These are phyloP conservation scores for Pararge aegeria DNA, from an alignment of 1,140 invertebrate species.

Conservation along the genomic window DNA sequence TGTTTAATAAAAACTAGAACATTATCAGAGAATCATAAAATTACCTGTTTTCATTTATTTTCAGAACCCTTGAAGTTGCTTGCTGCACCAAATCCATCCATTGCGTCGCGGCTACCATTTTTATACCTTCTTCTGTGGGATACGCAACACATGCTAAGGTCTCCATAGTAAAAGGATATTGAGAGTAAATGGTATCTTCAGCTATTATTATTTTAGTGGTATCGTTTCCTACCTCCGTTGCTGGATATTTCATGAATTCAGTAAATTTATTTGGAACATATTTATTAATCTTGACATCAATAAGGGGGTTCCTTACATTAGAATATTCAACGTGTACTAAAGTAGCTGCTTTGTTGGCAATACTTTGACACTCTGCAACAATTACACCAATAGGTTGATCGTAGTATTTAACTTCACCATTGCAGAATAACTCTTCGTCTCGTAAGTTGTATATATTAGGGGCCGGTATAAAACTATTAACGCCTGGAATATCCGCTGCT, in stretches of 20 bases:
- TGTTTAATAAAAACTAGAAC: too few species aligned
- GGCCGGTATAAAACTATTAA: conserved; percentile 80
- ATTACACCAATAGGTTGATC: conserved; percentile 88
- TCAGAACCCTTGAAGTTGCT: conserved; percentile 79
- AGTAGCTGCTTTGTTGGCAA: conserved; percentile 83
- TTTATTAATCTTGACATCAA: conserved; percentile 47
- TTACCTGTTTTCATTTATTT: conserved; percentile 67
- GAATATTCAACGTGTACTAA: conserved; percentile 84
- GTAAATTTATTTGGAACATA: conserved; percentile 22
- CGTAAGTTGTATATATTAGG: conserved; percentile 81
- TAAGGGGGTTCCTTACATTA: conserved; percentile 40
- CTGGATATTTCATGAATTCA: background rate
- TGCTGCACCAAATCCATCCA: conserved; percentile 82
- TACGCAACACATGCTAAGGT: conserved; percentile 10
- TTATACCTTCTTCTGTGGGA: conserved; percentile 82
- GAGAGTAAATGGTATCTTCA: conserved; percentile 81
- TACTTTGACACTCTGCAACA: conserved; percentile 81
- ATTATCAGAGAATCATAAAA: background rate
- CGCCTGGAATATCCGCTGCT: conserved; percentile 51
- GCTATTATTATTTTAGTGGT: conserved; percentile 61
- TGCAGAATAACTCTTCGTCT: conserved; percentile 78
- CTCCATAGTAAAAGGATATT: conserved; percentile 59
- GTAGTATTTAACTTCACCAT: conserved; percentile 80
- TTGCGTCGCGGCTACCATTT: conserved; percentile 82
- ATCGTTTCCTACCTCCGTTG: conserved; percentile 48